These are phyloP conservation scores for Sardinella longiceps DNA, from an alignment of 2,797 vertebrate species.

Conservation along the genomic window DNA sequence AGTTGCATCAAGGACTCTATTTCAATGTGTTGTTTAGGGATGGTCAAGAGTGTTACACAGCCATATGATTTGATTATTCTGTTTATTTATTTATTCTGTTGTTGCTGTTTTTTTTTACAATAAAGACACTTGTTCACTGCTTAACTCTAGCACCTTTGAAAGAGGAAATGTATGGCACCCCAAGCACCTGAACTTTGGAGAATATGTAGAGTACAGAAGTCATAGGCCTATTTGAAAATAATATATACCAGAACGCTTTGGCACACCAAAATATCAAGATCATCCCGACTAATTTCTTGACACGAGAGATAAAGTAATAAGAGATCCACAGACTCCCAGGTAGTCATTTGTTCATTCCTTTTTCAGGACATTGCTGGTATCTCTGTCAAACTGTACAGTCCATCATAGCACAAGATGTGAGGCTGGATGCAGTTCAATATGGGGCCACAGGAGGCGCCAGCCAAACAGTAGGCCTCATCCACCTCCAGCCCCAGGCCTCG, in stretches of 20 bases:
- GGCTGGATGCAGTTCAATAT: constrained; percentile 70
- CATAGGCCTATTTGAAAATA: background rate
- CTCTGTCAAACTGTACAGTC: constrained; percentile 60
- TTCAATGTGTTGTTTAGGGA: background rate
- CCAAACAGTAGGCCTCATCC: constrained; percentile 75
- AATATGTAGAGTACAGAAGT: background rate
- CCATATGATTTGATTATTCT: background rate
- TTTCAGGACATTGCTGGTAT: background rate
- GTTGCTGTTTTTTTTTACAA: background rate
- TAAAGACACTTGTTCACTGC: background rate
- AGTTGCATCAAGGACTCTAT: background rate
- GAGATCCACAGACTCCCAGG: background rate
- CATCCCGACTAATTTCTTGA: too few relatives aligned
- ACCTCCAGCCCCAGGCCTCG: constrained; percentile 70
- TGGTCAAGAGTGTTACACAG: background rate
- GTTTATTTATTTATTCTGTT: background rate
- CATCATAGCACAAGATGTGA: constrained; percentile 72
- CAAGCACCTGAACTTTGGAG: too few relatives aligned
- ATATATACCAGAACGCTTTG: background rate
- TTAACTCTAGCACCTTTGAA: background rate
- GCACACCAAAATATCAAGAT: too few relatives aligned
- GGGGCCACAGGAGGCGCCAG: constrained; percentile 67
- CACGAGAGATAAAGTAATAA: background rate
- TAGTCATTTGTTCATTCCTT: background rate
- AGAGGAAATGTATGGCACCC: background rate